Base-by-base conservation (phyloP, 35 echinoderm and acorn worm genomes). In the Holothuria glaberrima region DNA sequence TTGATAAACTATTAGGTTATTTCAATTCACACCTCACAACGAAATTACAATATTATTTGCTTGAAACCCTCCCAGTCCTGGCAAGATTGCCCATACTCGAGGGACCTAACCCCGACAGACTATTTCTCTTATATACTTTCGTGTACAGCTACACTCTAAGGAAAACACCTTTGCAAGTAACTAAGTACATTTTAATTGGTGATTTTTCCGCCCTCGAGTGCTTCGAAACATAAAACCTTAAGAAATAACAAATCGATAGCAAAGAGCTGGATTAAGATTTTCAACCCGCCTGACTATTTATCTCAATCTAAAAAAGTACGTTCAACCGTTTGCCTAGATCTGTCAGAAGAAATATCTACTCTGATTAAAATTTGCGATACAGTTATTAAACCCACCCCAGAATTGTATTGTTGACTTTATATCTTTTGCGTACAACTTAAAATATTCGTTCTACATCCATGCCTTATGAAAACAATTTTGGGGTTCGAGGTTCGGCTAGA, bases 181-280 rank as follows among this genome's bases (percentile, higher is more conserved):
- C 74, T 78, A 78, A 78, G 70, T 78, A 78, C 74, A 48, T 78
- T 48, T 78, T 78, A 78, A 78, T 78, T 78, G 74, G 74, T 78
- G 74, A 78, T 78, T 78, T 78, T 78, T 28, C 74, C 33, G 41
- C 74, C 74, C 74, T 77, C 69, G 21, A 48, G 74, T 48, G 74
- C 27, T 25, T 35, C 74, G 74, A 78, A 78, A 78, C 20, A 19
- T 48, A 78, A 78, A 48, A 78, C 74, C 74, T 78, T n/a, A 56
- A 78, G 33, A 78, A 25, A 78, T 48, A 78, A 78, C 74, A 78
- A 78, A 78, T 78, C 74, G 74, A 78, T 78, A 48, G 20, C 36
- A 78, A 48, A 26, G 50, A 48, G 21, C n/a, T 78, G 74, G 27
- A 78, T 78, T 21, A 73, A 78, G 74, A 54, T 54, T 54, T 54